phyloP scores from a whole-genome alignment of 2,888 invertebrate genomes.

The Scaptomyza parva region DNA sequence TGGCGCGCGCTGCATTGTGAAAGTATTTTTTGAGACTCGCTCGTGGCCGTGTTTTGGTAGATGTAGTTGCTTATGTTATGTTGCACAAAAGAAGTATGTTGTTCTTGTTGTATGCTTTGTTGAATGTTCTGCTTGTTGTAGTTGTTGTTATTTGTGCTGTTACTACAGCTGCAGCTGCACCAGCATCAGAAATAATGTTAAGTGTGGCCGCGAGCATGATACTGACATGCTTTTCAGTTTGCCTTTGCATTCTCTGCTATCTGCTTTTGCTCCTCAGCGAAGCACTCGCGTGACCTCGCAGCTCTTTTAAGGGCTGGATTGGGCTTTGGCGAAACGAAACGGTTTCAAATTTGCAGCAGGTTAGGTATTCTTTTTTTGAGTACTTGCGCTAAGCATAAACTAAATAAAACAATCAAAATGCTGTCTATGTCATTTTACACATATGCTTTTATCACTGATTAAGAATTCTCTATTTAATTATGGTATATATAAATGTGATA shows the following conservation, averaged over 20 bases:
- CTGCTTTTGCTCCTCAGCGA: conserved; percentile 41
- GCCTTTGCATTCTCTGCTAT: conserved; percentile 36
- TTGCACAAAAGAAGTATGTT: conserved; percentile 70
- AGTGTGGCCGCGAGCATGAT: conserved; percentile 79
- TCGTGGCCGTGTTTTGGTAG: conserved; percentile 33
- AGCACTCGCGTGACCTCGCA: conserved; percentile 55
- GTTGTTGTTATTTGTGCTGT: conserved; percentile 15
- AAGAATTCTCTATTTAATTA: no score
- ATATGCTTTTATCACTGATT: neutral
- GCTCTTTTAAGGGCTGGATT: conserved; percentile 43
- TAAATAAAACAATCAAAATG: conserved; percentile 3
- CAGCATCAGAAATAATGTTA: conserved; percentile 77
- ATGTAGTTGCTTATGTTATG: conserved; percentile 43
- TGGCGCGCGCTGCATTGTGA: conserved; percentile 18
- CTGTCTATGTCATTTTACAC: neutral
- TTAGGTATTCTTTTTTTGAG: conserved; percentile 10
- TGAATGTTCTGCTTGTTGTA: conserved; percentile 17
- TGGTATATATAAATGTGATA: no score
- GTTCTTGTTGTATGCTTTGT: conserved; percentile 30
- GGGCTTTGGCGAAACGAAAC: conserved; percentile 21
- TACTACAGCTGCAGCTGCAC: conserved; percentile 36
- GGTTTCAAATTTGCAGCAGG: conserved; percentile 31
- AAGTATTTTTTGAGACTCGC: conserved; percentile 44
- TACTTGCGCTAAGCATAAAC: conserved; percentile 5
- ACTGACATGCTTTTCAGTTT: conserved; percentile 77